Evolutionary conservation across 2,888 invertebrate genomes (phyloP).

Genomic region (Hypomecis punctinalis): DNA sequence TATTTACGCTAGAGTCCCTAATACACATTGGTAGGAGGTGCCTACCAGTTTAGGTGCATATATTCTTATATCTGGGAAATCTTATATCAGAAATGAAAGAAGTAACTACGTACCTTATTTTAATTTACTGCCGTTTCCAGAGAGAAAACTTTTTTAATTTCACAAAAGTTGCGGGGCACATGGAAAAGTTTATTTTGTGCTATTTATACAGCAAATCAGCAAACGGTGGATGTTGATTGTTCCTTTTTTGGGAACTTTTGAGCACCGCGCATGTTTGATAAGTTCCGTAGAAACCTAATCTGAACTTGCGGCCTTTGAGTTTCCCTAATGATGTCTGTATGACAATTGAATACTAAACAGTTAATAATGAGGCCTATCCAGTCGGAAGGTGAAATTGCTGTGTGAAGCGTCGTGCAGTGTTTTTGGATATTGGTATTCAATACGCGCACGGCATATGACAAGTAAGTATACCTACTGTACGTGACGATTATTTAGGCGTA

Average conservation of each 20-base stretch:
- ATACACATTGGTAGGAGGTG: too few species aligned
- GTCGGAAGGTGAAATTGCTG: neutral
- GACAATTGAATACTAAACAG: constrained; percentile 6
- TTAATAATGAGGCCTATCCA: neutral
- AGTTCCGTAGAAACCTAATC: neutral
- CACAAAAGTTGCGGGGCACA: constrained; percentile 9
- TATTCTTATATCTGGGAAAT: too few species aligned
- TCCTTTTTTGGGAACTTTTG: constrained; percentile 6
- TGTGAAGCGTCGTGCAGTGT: neutral
- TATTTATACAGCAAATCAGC: constrained; percentile 18
- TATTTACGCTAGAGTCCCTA: too few species aligned
- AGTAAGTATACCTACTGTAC: neutral
- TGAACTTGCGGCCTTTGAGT: neutral
- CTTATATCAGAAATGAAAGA: neutral
- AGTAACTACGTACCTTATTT: neutral
- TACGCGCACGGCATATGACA: neutral
- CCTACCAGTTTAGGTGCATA: too few species aligned
- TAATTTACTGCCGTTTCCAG: constrained; percentile 1
- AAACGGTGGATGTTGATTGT: constrained; percentile 15
- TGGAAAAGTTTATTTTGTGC: constrained; percentile 9
- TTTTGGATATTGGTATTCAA: neutral
- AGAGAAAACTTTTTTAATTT: constrained; percentile 25
- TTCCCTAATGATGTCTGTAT: constrained; percentile 6
- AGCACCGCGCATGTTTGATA: constrained; percentile 1
- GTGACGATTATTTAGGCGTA: neutral